These are phyloP conservation scores for Drosophila lacicola DNA, from an alignment of 2,888 invertebrate genomes.

Conservation along the genomic window DNA sequence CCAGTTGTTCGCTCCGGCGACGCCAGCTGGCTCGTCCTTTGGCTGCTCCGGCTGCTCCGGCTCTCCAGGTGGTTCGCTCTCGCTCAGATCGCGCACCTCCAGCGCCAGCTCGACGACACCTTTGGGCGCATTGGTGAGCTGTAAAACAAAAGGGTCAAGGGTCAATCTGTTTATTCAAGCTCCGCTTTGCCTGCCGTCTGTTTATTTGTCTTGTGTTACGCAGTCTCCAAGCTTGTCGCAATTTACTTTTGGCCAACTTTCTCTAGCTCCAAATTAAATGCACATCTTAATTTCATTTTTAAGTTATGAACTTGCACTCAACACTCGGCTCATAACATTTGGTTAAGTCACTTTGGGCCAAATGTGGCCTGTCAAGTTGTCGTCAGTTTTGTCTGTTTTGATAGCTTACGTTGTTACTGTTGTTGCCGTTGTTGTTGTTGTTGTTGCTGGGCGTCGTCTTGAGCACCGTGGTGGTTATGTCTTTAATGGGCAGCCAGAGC, in stretches of 20 bases:
- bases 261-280: conserved; percentile 45
- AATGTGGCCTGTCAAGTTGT: conserved; percentile 24
- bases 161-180: conserved; percentile 17
- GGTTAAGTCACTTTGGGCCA: conserved; percentile 51
- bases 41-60: conserved; percentile 6
- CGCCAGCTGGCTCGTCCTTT: conserved; percentile 3
- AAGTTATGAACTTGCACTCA: conserved; percentile 29
- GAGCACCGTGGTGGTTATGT: conserved; percentile 82
- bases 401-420: conserved; percentile 66
- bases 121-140: conserved; percentile 82
- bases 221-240: conserved; percentile 35
- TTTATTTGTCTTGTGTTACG: conserved; percentile 31
- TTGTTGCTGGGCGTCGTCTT: conserved; percentile 65
- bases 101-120: conserved; percentile 84
- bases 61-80: conserved; percentile 25
- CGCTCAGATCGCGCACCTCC: conserved; percentile 80
- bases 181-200: conserved; percentile 28
- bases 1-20: conserved; percentile 65
- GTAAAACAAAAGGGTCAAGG: conserved; percentile 29
- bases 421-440: conserved; percentile 53
- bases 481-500: conserved; percentile 84
- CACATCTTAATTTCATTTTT: conserved; percentile 42
- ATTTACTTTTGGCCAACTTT: conserved; percentile 46
- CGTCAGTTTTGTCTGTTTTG: conserved; percentile 32
- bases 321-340: conserved; percentile 26